Percentiles rank a stretch among this genome's conserved stretches.
Evolutionary conservation across 1,140 invertebrate species (phyloP).

Genomic region (Bombus soroeensis): DNA sequence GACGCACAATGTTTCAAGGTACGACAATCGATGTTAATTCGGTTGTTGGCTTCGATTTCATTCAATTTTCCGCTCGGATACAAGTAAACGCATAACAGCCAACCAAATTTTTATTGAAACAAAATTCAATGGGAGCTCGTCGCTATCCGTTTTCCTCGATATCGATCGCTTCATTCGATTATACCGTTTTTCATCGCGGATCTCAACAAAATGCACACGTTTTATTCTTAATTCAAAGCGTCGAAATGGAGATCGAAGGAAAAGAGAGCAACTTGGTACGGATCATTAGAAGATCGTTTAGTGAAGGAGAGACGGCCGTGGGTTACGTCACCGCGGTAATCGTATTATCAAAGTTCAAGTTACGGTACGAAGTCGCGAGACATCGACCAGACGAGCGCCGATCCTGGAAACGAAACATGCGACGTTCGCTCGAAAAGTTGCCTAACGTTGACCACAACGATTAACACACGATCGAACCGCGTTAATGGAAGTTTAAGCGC

Average conservation of each 20-base stretch:
- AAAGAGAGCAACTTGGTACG: background rate
- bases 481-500: background rate
- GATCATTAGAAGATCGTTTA: background rate
- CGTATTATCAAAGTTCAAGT: conserved; percentile 22
- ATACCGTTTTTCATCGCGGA: background rate
- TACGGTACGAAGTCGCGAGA: background rate
- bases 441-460: background rate
- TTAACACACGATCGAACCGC: background rate
- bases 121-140: background rate
- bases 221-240: background rate
- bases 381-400: background rate
- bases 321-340: background rate
- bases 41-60: conserved; percentile 10
- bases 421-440: conserved; percentile 6
- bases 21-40: conserved; percentile 31
- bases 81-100: conserved; percentile 4
- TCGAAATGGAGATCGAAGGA: background rate
- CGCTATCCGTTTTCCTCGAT: background rate
- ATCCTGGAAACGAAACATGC: background rate
- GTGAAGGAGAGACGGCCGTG: too few species aligned
- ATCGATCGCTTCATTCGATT: background rate
- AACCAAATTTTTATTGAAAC: conserved; percentile 5
- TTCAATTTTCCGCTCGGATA: conserved; percentile 12
- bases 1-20: background rate
- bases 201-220: background rate